A percentile compares a stretch with the other conserved stretches of the same genome.
Conservation (phyloP, 2,797 vertebrate genomes). For the Rhinophrynus dorsalis region DNA sequence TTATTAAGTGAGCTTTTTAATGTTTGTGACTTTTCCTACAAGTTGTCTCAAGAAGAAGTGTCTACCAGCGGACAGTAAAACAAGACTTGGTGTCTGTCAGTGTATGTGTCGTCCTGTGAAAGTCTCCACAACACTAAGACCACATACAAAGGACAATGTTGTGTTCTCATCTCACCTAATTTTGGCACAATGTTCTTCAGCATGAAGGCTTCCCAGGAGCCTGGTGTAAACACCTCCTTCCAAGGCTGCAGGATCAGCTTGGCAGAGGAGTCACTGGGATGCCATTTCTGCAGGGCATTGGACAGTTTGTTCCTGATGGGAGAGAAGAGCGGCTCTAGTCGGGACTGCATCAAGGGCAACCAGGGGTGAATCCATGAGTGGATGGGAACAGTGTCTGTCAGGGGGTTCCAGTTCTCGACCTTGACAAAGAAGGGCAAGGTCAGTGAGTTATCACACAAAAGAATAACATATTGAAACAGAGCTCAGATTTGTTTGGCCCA, state of each 20-base stretch:
- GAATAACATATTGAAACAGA: too few relatives aligned
- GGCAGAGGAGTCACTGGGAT: constrained; percentile 91
- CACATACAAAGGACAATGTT: too few relatives aligned
- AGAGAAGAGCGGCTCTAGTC: constrained; percentile 89
- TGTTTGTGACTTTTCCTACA: too few relatives aligned
- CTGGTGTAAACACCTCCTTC: constrained; percentile 93
- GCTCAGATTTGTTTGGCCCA: too few relatives aligned
- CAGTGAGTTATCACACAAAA: too few relatives aligned
- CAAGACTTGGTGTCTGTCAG: too few relatives aligned
- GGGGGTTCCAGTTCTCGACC: constrained; percentile 96
- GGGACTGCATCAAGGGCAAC: constrained; percentile 89
- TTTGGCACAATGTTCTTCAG: constrained; percentile 97
- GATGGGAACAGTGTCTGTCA: constrained; percentile 96
- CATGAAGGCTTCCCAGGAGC: constrained; percentile 98
- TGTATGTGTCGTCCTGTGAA: too few relatives aligned
- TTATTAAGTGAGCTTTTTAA: too few relatives aligned
- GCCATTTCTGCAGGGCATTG: constrained; percentile 93
- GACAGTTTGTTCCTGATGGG: constrained; percentile 94
- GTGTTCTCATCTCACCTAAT: constrained; percentile 84
- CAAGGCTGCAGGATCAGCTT: constrained; percentile 97
- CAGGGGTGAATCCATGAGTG: constrained; percentile 98
- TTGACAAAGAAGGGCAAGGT: constrained; percentile 49
- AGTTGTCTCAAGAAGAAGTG: too few relatives aligned
- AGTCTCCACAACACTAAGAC: too few relatives aligned
- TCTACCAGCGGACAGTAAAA: too few relatives aligned